Evolutionary conservation across 2,888 invertebrate genomes (phyloP).

Genomic region (Alloscopus bannaensis): DNA sequence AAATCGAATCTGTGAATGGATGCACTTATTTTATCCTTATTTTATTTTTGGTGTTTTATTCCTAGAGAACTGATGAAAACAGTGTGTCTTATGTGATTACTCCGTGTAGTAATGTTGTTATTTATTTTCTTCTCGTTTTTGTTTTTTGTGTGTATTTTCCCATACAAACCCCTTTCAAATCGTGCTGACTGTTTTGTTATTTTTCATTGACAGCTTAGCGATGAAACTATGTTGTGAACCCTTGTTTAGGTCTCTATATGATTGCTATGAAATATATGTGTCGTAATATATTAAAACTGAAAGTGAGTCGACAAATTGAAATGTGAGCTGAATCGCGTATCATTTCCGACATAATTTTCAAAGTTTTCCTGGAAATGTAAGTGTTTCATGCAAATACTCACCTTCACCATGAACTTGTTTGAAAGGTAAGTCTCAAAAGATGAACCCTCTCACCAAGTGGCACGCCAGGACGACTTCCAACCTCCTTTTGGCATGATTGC

Average conservation of each 20-base stretch:
- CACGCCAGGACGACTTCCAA: too few relatives aligned
- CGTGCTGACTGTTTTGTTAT: constrained; percentile 24
- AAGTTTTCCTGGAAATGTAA: too few relatives aligned
- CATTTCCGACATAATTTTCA: too few relatives aligned
- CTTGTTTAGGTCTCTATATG: constrained; percentile 44
- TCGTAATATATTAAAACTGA: constrained; percentile 38
- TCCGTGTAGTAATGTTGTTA: background rate
- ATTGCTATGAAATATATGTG: constrained; percentile 21
- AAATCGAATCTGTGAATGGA: constrained; percentile 22
- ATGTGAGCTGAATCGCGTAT: background rate
- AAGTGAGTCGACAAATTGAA: constrained; percentile 21
- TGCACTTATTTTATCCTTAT: too few relatives aligned
- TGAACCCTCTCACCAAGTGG: too few relatives aligned
- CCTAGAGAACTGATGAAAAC: constrained; percentile 20
- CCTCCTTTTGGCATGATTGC: too few relatives aligned
- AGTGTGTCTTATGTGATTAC: background rate
- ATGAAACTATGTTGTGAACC: constrained; percentile 25
- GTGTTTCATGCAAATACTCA: too few relatives aligned
- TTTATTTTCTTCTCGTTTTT: constrained; percentile 18
- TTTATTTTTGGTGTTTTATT: background rate
- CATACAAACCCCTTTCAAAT: constrained; percentile 19
- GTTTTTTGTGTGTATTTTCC: constrained; percentile 15
- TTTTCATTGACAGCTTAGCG: constrained; percentile 22
- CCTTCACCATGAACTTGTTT: constrained; percentile 17
- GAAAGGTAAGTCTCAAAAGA: background rate